phyloP scores from a whole-genome alignment of 2,797 vertebrate genomes.

The Lepilemur ruficaudatus region DNA sequence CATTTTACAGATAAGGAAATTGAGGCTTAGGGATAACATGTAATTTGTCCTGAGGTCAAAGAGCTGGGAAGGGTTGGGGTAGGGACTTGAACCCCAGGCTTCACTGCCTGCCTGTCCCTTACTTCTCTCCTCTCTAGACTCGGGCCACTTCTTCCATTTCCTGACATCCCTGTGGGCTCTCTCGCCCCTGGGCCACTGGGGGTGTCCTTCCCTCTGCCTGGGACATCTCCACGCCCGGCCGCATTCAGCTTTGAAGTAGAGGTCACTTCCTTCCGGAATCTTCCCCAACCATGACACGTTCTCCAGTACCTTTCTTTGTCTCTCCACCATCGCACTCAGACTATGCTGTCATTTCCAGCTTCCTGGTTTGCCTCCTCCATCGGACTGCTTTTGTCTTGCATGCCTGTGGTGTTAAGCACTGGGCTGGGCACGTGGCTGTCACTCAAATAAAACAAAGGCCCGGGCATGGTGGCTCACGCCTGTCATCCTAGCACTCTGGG shows the following conservation, averaged over 20 bases:
- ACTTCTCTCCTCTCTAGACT: background rate
- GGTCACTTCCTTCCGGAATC: background rate
- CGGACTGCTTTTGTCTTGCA: background rate
- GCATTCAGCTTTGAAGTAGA: background rate
- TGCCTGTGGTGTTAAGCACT: too few relatives aligned
- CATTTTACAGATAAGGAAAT: constrained; percentile 10
- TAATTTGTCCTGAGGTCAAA: background rate
- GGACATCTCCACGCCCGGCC: background rate
- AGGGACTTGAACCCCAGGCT: background rate
- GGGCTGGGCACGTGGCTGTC: background rate
- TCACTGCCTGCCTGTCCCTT: background rate
- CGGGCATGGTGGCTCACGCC: too few relatives aligned
- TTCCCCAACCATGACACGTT: background rate
- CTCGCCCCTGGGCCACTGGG: background rate
- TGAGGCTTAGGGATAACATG: background rate
- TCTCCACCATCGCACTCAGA: background rate
- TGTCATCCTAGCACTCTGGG: too few relatives aligned
- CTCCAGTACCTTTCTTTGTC: rapidly evolving
- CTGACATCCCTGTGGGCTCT: background rate
- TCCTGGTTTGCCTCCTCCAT: background rate
- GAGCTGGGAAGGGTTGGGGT: background rate
- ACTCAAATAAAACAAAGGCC: background rate
- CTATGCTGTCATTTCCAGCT: background rate
- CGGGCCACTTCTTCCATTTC: background rate
- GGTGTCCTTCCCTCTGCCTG: background rate